These are phyloP conservation scores for Alcedo quadribrachys DNA, from an alignment of 2,797 vertebrate species.

Conservation along the genomic window DNA sequence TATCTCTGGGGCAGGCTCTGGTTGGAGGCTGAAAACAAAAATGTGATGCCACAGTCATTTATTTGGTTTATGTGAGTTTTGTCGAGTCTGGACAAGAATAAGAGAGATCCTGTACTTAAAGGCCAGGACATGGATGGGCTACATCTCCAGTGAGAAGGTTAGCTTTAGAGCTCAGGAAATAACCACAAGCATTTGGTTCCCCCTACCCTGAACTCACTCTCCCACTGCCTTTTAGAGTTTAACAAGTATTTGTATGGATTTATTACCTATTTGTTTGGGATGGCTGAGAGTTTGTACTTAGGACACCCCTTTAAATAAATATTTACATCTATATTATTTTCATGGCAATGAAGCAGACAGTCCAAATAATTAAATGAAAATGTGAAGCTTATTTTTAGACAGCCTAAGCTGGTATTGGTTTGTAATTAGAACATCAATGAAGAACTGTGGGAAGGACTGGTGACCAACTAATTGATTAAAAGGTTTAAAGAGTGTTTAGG, in stretches of 20 bases:
- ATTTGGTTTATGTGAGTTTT: not conserved
- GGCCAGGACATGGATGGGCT: not conserved
- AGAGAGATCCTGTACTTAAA: not conserved
- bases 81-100: not conserved
- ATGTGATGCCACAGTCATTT: fast-evolving
- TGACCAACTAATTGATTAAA: not conserved
- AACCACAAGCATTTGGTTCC: not conserved
- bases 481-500: not conserved
- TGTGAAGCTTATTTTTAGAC: slow-evolving; percentile 21
- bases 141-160: fast-evolving
- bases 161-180: not conserved
- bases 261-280: not conserved
- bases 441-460: not conserved
- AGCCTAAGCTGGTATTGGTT: not conserved
- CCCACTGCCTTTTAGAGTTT: not conserved
- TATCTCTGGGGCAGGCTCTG: not conserved
- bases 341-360: not conserved
- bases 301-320: not conserved
- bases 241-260: not conserved
- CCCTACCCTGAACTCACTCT: not conserved
- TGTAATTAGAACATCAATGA: slow-evolving; percentile 4
- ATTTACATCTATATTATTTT: not conserved
- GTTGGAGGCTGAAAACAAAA: not conserved
- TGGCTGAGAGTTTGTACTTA: not conserved
- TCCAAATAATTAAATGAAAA: slow-evolving; percentile 28